Evolutionary conservation across 2,888 invertebrate species (phyloP), one percentile per base, ranked within the genome.

Genomic region (Pachymerium ferrugineum): DNA sequence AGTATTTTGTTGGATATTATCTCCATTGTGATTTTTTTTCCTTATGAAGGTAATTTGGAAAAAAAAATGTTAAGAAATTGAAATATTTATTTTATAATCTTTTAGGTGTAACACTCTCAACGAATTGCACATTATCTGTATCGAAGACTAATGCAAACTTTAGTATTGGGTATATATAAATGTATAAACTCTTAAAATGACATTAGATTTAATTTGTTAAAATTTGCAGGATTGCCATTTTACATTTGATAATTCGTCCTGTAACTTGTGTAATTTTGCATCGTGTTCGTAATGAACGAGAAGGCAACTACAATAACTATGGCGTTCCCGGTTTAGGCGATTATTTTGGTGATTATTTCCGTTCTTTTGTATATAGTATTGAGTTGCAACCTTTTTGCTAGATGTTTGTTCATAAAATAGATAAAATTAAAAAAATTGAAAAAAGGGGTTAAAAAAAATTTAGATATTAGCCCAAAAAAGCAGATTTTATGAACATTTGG

Each of bases 1-100:
- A 74, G 74, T 31, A 71, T 74, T 42, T 29, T 74, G 30, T 38
- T 74, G 70, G 74, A 74, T 47, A 70, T 74, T 29, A 42, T 74
- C 1, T n/a, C 30, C 19, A 74, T 74, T 14, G 16, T 62, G 8
- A 8, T 74, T 35, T 71, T 28, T 42, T 74, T 33, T 70, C 74
- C 70, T n/a, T 14, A 10, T n/a, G 22, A 22, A 14, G 29, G 72
- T 62, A 25, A 71, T 71, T 12, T 69, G 1, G 16, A 33, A 31
- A 16, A 8, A 10, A 22, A 16, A 19, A 22, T 47, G 8, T 3
- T 16, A 47, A 47, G 3, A 5, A 19, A 14, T 14, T 5, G 1
- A n/a, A n/a, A 42, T 47, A 6, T 47, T 6, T 3, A 2, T 4
- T 47, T 47, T 47, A 47, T 47, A 22, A 6, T 2, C 22, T 47